These are phyloP conservation scores for Phrynocephalus forsythii DNA, from an alignment of 2,797 vertebrate species.

Conservation along the genomic window DNA sequence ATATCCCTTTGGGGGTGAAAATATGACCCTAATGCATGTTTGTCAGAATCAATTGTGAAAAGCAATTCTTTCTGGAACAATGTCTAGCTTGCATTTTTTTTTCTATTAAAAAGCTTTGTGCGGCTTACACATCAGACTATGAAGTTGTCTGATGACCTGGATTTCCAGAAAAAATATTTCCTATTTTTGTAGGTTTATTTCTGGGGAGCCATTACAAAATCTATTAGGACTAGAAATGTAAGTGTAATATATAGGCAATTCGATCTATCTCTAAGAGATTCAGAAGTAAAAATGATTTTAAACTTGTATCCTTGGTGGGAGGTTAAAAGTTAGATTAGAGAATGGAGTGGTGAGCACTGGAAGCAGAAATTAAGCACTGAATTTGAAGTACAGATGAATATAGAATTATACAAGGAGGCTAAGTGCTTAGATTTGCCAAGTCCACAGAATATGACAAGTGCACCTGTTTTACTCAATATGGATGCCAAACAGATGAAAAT, in stretches of 20 bases:
- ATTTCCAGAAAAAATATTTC: neutral
- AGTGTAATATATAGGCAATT: neutral
- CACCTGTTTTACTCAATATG: no score
- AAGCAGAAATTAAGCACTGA: neutral
- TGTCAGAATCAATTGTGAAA: constrained; percentile 14
- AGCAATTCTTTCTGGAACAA: constrained; percentile 1
- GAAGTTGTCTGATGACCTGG: neutral
- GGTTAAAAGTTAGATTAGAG: neutral
- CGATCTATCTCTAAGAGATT: neutral
- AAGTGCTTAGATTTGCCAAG: no score
- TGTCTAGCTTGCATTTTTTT: neutral
- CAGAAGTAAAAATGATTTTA: neutral
- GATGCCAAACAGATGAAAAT: no score
- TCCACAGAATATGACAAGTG: no score
- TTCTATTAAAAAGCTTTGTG: neutral
- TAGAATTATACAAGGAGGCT: neutral
- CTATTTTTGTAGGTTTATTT: neutral
- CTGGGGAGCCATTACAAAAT: neutral
- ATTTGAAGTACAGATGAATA: neutral
- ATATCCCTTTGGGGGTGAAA: neutral
- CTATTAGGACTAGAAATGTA: no score
- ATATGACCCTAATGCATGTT: neutral
- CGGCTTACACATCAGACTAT: neutral
- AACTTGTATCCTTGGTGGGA: neutral
- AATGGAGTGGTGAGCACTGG: neutral